phyloP scores from a whole-genome alignment of 1,140 invertebrate species.

The Helicoverpa armigera region DNA sequence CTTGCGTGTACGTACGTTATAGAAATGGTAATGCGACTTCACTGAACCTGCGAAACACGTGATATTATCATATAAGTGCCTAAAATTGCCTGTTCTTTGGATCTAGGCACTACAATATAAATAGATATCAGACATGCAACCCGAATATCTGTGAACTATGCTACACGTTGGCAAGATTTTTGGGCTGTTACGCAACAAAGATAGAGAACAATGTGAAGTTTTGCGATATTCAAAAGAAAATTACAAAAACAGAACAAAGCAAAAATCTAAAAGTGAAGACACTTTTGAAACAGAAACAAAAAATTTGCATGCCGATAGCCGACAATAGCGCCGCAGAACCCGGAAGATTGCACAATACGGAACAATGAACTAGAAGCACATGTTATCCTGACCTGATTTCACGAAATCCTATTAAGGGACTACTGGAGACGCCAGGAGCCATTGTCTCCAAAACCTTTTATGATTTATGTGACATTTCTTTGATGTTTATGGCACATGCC shows the following conservation, averaged over 20 bases:
- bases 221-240: slow-evolving; percentile 33
- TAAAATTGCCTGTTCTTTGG: slow-evolving; percentile 43
- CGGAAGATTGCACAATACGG: slow-evolving; percentile 83
- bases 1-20: slow-evolving; percentile 54
- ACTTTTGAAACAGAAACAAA: slow-evolving; percentile 60
- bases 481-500: slow-evolving; percentile 84
- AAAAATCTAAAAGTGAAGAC: slow-evolving; percentile 38
- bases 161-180: slow-evolving; percentile 30
- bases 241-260: slow-evolving; percentile 35
- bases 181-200: slow-evolving; percentile 5
- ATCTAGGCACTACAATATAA: slow-evolving; percentile 35
- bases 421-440: slow-evolving; percentile 74
- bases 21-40: slow-evolving; percentile 55
- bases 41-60: slow-evolving; percentile 30
- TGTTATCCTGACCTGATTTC: slow-evolving; percentile 85
- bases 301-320: slow-evolving; percentile 69
- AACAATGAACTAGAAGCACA: slow-evolving; percentile 77
- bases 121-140: slow-evolving; percentile 47
- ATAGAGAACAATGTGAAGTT: slow-evolving; percentile 4
- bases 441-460: slow-evolving; percentile 77
- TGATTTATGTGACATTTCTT: slow-evolving; percentile 84
- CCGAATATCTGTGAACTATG: slow-evolving; percentile 5
- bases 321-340: slow-evolving; percentile 67
- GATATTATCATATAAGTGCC: slow-evolving; percentile 45
- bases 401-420: slow-evolving; percentile 74